phyloP scores from a whole-genome alignment of 1,140 invertebrate genomes.

The Tetranychus urticae region DNA sequence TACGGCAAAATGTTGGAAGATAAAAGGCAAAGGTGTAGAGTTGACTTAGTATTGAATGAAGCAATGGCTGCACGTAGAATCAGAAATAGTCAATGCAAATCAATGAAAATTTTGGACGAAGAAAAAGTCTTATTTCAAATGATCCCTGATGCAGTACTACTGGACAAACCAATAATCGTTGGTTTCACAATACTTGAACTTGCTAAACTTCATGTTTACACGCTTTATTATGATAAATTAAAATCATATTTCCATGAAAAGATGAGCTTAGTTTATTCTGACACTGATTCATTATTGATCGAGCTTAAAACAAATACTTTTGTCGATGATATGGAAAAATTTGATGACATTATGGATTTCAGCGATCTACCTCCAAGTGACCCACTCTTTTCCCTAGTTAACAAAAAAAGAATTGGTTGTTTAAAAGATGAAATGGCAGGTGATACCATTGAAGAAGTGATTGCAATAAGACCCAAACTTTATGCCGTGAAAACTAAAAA shows the following conservation, averaged over 20 bases:
- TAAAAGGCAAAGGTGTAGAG: constrained; percentile 21
- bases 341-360: constrained; percentile 8
- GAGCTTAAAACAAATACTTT: constrained; percentile 9
- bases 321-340: constrained; percentile 9
- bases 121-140: constrained; percentile 8
- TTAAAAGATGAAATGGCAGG: constrained; percentile 26
- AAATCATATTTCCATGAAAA: constrained; percentile 11
- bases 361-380: constrained; percentile 11
- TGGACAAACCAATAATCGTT: constrained; percentile 16
- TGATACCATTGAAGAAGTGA: constrained; percentile 19
- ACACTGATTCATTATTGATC: constrained; percentile 11
- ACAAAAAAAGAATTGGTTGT: constrained; percentile 26
- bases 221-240: constrained; percentile 16
- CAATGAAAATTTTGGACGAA: constrained; percentile 11
- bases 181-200: constrained; percentile 14
- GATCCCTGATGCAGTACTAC: constrained; percentile 8
- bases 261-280: constrained; percentile 6
- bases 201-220: constrained; percentile 15
- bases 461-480: constrained; percentile 21
- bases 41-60: constrained; percentile 18
- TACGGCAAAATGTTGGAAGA: constrained; percentile 28
- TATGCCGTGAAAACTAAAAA: not conserved
- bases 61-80: constrained; percentile 18
- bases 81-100: constrained; percentile 20
- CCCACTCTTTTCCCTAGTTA: constrained; percentile 12